phyloP scores from a whole-genome alignment of 2,113 vertebrate species.

The Austrofundulus limnaeus region DNA sequence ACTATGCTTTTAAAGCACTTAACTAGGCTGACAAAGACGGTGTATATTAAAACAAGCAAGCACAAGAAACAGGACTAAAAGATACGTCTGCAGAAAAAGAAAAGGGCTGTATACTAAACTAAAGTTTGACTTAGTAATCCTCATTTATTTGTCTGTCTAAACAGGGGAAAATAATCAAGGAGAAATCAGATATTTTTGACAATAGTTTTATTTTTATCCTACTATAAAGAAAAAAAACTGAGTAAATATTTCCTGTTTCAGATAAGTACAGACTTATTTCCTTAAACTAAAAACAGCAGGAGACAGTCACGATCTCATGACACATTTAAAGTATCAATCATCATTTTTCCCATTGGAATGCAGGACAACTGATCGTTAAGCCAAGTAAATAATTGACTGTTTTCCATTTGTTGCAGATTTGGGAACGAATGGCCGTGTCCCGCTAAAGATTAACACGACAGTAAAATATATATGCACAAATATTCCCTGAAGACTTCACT shows the following conservation, averaged over 20 bases:
- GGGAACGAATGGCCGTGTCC: not conserved
- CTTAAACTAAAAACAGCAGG: conserved; percentile 34
- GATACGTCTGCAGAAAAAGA: too few relatives aligned
- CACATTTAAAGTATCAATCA: not conserved
- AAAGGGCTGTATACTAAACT: too few relatives aligned
- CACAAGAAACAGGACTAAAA: too few relatives aligned
- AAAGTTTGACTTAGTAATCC: too few relatives aligned
- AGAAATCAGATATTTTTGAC: too few relatives aligned
- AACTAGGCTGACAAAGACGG: too few relatives aligned
- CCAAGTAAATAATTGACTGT: not conserved
- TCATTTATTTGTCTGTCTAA: too few relatives aligned
- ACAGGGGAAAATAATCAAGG: too few relatives aligned
- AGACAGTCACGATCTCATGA: conserved; percentile 32
- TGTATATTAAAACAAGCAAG: too few relatives aligned
- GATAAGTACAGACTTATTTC: conserved; percentile 9
- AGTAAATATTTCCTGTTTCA: not conserved
- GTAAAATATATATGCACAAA: not conserved
- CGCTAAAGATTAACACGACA: not conserved
- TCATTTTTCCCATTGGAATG: too few relatives aligned
- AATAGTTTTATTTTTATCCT: not conserved
- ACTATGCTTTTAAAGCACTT: too few relatives aligned
- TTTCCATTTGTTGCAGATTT: too few relatives aligned
- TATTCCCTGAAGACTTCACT: not conserved
- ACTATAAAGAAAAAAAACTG: not conserved
- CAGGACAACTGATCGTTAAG: not conserved